Conservation (phyloP, 2,797 vertebrate species). For the Chlorospingus flavigularis region DNA sequence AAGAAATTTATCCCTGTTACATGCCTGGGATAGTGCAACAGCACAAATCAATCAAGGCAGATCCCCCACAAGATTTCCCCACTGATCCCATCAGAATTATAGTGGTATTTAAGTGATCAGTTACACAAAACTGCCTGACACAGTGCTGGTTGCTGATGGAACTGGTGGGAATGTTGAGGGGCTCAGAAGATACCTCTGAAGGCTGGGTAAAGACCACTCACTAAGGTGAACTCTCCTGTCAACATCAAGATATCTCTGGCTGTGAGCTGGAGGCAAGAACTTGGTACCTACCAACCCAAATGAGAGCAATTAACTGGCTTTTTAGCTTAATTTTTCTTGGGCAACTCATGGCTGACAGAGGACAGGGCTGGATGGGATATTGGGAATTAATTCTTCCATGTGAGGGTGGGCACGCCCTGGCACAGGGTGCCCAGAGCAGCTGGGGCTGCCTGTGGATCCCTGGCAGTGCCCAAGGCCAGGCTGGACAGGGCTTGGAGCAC, state of each 20-base stretch:
- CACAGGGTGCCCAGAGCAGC: neutral
- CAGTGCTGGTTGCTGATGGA: neutral
- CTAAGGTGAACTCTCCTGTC: neutral
- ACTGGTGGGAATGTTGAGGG: neutral
- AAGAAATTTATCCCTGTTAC: neutral
- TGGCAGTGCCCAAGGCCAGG: neutral
- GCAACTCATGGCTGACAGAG: neutral
- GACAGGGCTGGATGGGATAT: neutral
- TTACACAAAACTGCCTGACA: neutral
- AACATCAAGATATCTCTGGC: neutral
- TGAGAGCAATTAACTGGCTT: neutral
- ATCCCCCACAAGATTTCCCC: neutral
- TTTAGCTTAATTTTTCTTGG: neutral
- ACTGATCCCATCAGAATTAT: fast-evolving
- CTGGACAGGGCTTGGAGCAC: fast-evolving
- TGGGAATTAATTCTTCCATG: neutral
- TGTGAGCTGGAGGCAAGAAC: neutral
- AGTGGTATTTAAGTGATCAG: neutral
- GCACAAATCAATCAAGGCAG: neutral
- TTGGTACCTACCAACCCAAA: neutral
- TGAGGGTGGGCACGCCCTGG: neutral
- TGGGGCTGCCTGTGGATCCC: neutral
- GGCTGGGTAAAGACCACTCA: neutral
- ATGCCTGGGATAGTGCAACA: too few relatives aligned
- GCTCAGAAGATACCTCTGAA: neutral